Conservation (phyloP, 2,888 invertebrate genomes). For the Folsomia manolachei region DNA sequence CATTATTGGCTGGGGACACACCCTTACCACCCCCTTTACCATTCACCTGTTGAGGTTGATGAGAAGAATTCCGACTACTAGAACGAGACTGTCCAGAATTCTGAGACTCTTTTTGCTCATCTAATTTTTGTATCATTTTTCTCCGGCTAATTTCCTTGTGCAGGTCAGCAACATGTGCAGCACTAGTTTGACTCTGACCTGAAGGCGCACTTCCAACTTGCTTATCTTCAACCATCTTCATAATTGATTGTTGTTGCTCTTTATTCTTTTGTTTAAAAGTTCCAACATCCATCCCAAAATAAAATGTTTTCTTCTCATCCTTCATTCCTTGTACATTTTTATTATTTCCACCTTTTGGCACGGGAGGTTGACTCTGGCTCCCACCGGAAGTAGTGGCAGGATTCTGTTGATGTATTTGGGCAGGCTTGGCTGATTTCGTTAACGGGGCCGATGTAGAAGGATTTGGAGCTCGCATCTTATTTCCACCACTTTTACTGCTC, state of each 20-base stretch:
- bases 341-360: slow-evolving; percentile 18
- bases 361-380: slow-evolving; percentile 27
- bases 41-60: background rate
- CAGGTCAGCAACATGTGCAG: background rate
- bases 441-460: slow-evolving; percentile 32
- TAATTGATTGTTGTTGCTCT: slow-evolving; percentile 5
- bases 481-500: background rate
- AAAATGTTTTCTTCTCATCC: slow-evolving; percentile 61
- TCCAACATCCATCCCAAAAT: slow-evolving; percentile 72
- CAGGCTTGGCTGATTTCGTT: slow-evolving; percentile 37
- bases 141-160: slow-evolving; percentile 16
- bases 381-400: slow-evolving; percentile 23
- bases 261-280: slow-evolving; percentile 6
- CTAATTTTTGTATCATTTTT: slow-evolving; percentile 11
- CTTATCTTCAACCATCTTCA: background rate
- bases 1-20: background rate
- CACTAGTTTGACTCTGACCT: background rate
- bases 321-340: slow-evolving; percentile 22
- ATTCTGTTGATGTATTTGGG: slow-evolving; percentile 22
- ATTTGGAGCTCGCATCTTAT: slow-evolving; percentile 10
- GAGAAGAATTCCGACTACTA: background rate
- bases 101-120: slow-evolving; percentile 4
- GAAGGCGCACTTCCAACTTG: background rate
- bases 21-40: background rate
- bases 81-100: background rate